Conservation (phyloP, 2,113 vertebrate genomes). For the Xiphorhynchus elegans region DNA sequence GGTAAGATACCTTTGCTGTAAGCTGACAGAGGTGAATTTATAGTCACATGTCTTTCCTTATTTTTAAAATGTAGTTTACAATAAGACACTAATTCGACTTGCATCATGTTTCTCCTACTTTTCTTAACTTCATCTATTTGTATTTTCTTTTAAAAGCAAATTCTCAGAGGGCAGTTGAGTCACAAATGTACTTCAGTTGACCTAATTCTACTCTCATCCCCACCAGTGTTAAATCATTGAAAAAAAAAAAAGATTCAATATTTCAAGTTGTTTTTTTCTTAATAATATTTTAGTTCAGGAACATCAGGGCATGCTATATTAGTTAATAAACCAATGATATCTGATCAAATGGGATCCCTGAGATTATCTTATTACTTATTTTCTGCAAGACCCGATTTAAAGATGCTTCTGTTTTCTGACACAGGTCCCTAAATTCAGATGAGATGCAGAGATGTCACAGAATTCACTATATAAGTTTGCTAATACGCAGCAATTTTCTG, state of each 20-base stretch:
- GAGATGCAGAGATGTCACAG: background rate
- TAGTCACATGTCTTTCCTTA: background rate
- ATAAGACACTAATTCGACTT: background rate
- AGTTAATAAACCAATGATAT: background rate
- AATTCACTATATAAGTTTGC: background rate
- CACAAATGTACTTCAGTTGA: background rate
- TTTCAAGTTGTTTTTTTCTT: background rate
- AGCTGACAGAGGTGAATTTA: background rate
- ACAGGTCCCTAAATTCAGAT: background rate
- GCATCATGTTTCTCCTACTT: background rate
- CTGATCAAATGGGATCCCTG: background rate
- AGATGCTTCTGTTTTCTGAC: background rate
- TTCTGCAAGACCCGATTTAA: background rate
- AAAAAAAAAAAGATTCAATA: background rate
- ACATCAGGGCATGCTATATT: background rate
- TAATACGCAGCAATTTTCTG: background rate
- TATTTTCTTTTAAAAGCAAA: background rate
- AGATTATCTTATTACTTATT: background rate
- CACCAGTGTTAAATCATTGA: rapidly evolving
- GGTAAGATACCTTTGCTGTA: background rate
- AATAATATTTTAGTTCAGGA: background rate
- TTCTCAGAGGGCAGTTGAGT: background rate
- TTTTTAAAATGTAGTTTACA: background rate
- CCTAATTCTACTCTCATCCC: background rate
- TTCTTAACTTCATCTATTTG: background rate